These are phyloP conservation scores for Epistrophella euchroma DNA, from an alignment of 2,888 invertebrate species.

Conservation along the genomic window DNA sequence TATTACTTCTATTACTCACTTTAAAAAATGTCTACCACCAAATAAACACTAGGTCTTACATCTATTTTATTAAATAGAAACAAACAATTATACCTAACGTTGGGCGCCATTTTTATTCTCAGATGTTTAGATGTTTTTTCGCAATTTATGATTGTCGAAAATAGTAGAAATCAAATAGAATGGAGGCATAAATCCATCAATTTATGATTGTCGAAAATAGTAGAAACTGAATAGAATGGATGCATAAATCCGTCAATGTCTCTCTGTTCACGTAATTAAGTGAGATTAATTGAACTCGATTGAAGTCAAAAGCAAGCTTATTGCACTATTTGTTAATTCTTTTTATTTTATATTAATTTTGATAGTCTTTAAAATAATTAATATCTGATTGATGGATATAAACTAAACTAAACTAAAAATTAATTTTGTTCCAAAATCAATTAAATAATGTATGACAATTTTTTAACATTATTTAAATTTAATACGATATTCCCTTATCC, in stretches of 20 bases:
- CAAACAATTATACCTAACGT: neutral
- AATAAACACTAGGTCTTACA: neutral
- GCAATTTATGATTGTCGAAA: no score
- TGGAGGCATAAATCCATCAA: no score
- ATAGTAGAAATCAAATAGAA: no score
- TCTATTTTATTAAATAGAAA: neutral
- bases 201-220: neutral
- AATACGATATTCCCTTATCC: neutral
- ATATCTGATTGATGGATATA: no score
- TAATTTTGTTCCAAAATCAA: no score
- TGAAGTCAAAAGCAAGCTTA: conserved; percentile 36
- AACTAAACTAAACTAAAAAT: no score
- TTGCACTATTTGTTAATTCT: neutral
- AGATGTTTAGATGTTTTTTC: neutral
- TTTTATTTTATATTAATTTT: no score
- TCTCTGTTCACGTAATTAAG: conserved; percentile 39
- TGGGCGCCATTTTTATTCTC: neutral
- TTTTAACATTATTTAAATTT: neutral
- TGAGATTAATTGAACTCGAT: conserved; percentile 54
- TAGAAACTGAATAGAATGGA: no score
- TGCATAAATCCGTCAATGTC: neutral
- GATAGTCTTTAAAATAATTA: no score
- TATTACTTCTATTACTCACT: no score
- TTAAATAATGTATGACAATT: neutral
- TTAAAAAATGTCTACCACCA: neutral